phyloP scores from a whole-genome alignment of 2,113 vertebrate genomes.

The Petromus typicus region DNA sequence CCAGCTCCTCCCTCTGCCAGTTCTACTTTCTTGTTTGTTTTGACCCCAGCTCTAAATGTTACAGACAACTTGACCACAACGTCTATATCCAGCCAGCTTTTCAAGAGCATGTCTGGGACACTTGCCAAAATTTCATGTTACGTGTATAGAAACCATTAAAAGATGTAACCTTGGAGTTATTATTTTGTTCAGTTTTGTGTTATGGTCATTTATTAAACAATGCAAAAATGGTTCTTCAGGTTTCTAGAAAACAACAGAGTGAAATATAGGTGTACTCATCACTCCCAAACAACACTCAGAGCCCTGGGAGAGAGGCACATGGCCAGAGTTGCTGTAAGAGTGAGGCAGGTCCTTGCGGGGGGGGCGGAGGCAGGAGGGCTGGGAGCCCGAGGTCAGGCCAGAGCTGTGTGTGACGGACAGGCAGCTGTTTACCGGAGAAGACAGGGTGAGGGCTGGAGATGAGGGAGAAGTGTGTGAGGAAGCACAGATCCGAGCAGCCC shows the following conservation, averaged over 20 bases:
- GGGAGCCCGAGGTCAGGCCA: not conserved
- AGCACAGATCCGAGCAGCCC: not conserved
- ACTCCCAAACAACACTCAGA: not conserved
- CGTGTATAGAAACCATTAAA: not conserved
- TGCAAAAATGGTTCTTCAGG: not conserved
- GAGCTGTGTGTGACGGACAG: not conserved
- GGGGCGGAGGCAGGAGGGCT: not conserved
- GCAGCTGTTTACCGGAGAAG: not conserved
- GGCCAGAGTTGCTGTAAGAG: too few relatives aligned
- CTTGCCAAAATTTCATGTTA: not conserved
- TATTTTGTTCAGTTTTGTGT: not conserved
- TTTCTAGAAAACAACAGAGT: not conserved
- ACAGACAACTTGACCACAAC: not conserved
- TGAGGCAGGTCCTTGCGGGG: not conserved
- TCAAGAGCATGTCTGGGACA: not conserved
- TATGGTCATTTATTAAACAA: not conserved
- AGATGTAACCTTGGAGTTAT: not conserved
- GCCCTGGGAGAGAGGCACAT: not conserved
- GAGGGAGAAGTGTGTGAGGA: not conserved
- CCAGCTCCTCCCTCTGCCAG: not conserved
- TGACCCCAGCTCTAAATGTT: not conserved
- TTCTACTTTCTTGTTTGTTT: not conserved
- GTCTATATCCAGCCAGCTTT: not conserved
- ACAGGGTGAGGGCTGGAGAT: not conserved
- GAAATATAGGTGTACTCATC: not conserved